phyloP scores from a whole-genome alignment of 2,797 vertebrate genomes.

The Nyctalus aviator region DNA sequence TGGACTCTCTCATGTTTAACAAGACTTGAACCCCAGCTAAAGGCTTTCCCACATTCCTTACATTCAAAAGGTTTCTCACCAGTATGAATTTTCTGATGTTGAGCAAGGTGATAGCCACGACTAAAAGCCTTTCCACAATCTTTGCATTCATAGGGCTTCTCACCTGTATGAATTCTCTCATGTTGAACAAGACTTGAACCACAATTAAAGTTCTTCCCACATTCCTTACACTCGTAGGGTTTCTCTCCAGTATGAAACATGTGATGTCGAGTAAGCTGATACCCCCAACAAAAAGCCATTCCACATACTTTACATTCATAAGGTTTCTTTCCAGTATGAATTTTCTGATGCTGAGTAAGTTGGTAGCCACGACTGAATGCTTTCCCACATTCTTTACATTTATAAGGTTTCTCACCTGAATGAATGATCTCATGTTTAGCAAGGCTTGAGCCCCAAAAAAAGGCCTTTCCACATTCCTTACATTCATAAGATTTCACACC shows the following conservation, averaged over 20 bases:
- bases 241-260: conserved; percentile 69
- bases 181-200: conserved; percentile 58
- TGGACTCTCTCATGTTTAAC: conserved; percentile 64
- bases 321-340: conserved; percentile 68
- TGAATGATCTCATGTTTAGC: conserved; percentile 68
- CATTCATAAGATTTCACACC: conserved; percentile 66
- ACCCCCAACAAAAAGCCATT: conserved; percentile 58
- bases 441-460: conserved; percentile 62
- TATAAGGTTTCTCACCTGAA: conserved; percentile 67
- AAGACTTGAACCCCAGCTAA: conserved; percentile 53
- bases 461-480: conserved; percentile 68
- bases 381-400: conserved; percentile 71
- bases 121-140: conserved; percentile 57
- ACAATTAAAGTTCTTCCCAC: conserved; percentile 58
- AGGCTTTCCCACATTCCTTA: conserved; percentile 65
- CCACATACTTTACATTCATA: conserved; percentile 65
- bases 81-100: conserved; percentile 60
- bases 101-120: conserved; percentile 15
- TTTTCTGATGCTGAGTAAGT: conserved; percentile 71
- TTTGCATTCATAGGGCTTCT: conserved; percentile 63
- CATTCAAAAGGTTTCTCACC: conserved; percentile 72
- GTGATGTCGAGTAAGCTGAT: conserved; percentile 59
- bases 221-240: conserved; percentile 57
- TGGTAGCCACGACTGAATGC: conserved; percentile 66
- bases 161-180: conserved; percentile 62